Conservation (phyloP, 2,888 invertebrate species). For the Heliconius ismenius region DNA sequence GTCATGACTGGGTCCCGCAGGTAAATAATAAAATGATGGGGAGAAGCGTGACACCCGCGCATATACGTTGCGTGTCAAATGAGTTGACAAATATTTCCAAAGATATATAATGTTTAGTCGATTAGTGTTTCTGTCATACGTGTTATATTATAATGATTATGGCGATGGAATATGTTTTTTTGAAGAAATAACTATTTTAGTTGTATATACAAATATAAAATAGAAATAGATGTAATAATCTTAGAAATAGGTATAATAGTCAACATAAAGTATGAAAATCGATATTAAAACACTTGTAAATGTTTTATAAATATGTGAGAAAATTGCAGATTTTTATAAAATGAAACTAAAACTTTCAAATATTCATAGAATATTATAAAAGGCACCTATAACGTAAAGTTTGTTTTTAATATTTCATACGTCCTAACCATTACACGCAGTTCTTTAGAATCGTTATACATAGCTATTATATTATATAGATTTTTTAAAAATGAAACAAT, state of each 20-base stretch:
- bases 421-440: background rate
- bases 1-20: slow-evolving; percentile 59
- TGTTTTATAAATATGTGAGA: too few relatives aligned
- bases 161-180: background rate
- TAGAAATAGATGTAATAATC: too few relatives aligned
- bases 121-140: slow-evolving; percentile 2
- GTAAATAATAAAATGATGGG: slow-evolving; percentile 58
- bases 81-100: slow-evolving; percentile 31
- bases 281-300: too few relatives aligned
- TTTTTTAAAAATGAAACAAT: too few relatives aligned
- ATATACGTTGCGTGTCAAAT: slow-evolving; percentile 31
- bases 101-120: slow-evolving; percentile 2
- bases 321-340: too few relatives aligned
- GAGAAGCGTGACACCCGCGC: slow-evolving; percentile 37
- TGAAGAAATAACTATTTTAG: background rate
- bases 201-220: too few relatives aligned
- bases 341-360: background rate
- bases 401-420: slow-evolving; percentile 10
- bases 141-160: slow-evolving; percentile 1
- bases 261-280: too few relatives aligned
- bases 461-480: too few relatives aligned
- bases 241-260: too few relatives aligned
- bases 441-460: background rate
- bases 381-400: background rate
- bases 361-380: slow-evolving; percentile 11